A percentile compares a stretch with the other conserved stretches of the same genome.
Evolutionary conservation across 1,140 invertebrate species (phyloP).

Genomic region (Camponotus pennsylvanicus): DNA sequence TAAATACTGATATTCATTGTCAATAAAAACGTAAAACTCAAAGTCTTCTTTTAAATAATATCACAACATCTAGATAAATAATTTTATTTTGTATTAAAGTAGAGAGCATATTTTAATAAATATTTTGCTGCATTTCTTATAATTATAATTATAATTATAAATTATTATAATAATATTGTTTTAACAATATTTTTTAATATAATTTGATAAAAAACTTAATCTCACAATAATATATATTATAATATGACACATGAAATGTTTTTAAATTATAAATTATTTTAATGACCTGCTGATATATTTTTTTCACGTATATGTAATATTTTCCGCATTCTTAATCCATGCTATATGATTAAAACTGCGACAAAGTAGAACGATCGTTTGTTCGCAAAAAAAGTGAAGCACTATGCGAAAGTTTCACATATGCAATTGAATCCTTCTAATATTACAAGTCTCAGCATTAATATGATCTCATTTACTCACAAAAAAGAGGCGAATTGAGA

Average conservation of each 20-base stretch:
- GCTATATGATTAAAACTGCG: neutral
- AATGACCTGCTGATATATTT: neutral
- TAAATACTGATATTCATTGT: neutral
- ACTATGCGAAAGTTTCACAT: neutral
- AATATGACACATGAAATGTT: neutral
- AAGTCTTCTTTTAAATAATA: no score
- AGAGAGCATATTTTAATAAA: no score
- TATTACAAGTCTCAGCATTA: conserved; percentile 1
- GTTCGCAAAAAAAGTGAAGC: conserved; percentile 7
- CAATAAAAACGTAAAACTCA: neutral
- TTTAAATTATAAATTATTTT: neutral
- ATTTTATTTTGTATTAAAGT: no score
- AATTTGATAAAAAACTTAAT: neutral
- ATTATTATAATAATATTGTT: no score
- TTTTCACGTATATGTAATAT: neutral
- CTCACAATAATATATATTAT: neutral
- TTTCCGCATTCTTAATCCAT: neutral
- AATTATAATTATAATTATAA: no score
- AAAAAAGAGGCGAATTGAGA: neutral
- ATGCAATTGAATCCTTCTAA: conserved; percentile 25
- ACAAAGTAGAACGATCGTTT: neutral
- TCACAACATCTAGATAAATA: no score
- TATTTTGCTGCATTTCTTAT: no score
- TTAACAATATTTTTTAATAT: no score
- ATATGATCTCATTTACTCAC: neutral